Evolutionary conservation across 1,140 invertebrate species (phyloP), one percentile per base, ranked within the genome.

Genomic region (Drosophila prosaltans): DNA sequence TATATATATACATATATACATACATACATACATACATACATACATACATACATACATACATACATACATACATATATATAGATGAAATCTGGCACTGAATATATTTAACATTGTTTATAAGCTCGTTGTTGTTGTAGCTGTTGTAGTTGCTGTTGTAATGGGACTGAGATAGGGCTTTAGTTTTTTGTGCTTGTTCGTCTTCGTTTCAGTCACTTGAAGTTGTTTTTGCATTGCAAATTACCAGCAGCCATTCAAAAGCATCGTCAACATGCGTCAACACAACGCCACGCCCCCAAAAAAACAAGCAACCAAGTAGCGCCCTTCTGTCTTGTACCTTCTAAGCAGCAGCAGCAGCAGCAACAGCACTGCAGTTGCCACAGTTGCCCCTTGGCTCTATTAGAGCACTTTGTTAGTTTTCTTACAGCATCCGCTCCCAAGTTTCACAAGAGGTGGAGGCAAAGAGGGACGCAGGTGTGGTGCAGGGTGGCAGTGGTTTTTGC

Each of bases 191-290:
- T 36, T 36, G 32, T 36, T 36, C 32, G 32, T 36, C 32, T 36
- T 36, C 32, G 32, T 36, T 7, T 36, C 32, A 36, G 32, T 58
- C 72, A 66, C 69, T 76, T 70, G 59, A 57, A 60, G 65, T 69
- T 81, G 75, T 80, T 86, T 86, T 85, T 82, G 83, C 83, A 82
- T 82, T 86, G 83, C 83, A 88, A 86, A 86, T 82, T 88, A 69
- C 58, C 41, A 72, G 64, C 48, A 61, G 72, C 61, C 61, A 67
- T 75, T 81, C 68, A 69, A 78, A 77, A 60, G 68, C 82, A 77
- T 69, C 74, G 65, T 70, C 69, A 81, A 79, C 69, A 78, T 72
- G 81, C 81, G 74, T 86, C 76, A 69, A 73, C 76, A 77, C 43
- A 72, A 45, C 30, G 75, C 65, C 76, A 72, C 65, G 64, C 69